Evolutionary conservation across 2,797 vertebrate genomes (phyloP), one percentile per base, ranked within the genome.

Genomic region (Austrolebias charrua): DNA sequence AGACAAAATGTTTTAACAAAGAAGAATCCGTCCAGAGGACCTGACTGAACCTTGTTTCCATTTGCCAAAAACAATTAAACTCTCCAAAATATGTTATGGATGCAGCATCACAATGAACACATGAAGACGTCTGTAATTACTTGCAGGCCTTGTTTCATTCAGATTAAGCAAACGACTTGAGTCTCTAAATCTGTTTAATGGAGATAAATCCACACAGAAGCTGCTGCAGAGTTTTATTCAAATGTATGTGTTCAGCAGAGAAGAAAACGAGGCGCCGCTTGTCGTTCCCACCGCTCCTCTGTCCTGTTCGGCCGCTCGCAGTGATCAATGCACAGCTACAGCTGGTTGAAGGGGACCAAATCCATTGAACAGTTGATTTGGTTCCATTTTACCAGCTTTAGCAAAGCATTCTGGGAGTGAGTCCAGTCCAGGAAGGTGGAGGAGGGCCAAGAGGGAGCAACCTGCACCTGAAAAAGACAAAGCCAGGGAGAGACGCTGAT

Each of bases 331-430:
- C 96, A 96, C 95, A 97, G 96, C 97, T 97, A 98, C 96, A 99
- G 97, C 97, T 99, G 97, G 97, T 98, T 99, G 97, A 98, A 99
- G 97, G 97, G 97, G 97, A 98, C 97, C 97, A 99, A 99, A 99
- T 99, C 97, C 97, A 97, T 98, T 95, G 90, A 96, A 96, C 66
- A 96, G 94, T 69, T 95, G 96, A 99, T 98, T 98, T 98, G 97
- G 96, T 98, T 99, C 97, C 97, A 98, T 98, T 98, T 98, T 98
- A 98, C 97, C 96, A 98, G 96, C 97, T 98, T 95, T 95, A 98
- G 96, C 96, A 98, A 97, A 98, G 96, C 96, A 99, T 98, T 97
- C 1, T 2, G 1, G 31, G 54, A 54, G 55, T 63, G 62, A n/a
- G n/a, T n/a, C n/a, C n/a, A n/a, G n/a, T n/a, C n/a, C n/a, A n/a